Conservation (phyloP, 2,113 vertebrate species). For the Nanorana parkeri region DNA sequence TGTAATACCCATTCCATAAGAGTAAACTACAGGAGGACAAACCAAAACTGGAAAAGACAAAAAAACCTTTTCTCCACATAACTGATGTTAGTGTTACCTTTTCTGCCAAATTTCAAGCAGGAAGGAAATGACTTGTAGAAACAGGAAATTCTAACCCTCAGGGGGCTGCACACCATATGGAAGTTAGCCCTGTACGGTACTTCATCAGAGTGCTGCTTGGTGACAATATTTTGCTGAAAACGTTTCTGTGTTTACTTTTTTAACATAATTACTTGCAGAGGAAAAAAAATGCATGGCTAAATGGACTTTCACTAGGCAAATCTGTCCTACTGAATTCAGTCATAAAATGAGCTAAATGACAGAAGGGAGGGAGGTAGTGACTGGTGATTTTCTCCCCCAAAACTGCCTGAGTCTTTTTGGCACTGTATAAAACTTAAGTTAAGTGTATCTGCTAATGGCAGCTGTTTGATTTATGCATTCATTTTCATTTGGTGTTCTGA, state of each 20-base stretch:
- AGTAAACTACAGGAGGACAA: neutral
- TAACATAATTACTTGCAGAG: neutral
- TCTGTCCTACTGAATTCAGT: neutral
- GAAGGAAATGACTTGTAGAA: conserved; percentile 37
- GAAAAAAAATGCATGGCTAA: neutral
- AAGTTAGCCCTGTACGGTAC: neutral
- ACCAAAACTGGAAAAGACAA: neutral
- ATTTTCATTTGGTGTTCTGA: conserved; percentile 37
- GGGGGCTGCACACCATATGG: neutral
- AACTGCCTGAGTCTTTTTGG: conserved; percentile 17
- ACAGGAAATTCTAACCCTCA: conserved; percentile 13
- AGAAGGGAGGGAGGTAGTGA: neutral
- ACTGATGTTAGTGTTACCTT: conserved; percentile 22
- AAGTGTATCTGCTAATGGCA: conserved; percentile 44
- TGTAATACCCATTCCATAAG: neutral
- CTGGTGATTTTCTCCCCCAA: neutral
- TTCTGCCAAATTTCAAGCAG: conserved; percentile 23
- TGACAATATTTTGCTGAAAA: conserved; percentile 17
- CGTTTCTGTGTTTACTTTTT: conserved; percentile 8
- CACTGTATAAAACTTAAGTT: conserved; percentile 4
- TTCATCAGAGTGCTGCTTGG: conserved; percentile 16
- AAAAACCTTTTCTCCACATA: neutral
- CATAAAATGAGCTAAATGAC: conserved; percentile 2
- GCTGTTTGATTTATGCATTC: conserved; percentile 45
- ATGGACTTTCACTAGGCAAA: neutral